A percentile compares a stretch with the other conserved stretches of the same genome.
phyloP scores from a whole-genome alignment of 2,113 vertebrate genomes.

The Stegastes partitus region DNA sequence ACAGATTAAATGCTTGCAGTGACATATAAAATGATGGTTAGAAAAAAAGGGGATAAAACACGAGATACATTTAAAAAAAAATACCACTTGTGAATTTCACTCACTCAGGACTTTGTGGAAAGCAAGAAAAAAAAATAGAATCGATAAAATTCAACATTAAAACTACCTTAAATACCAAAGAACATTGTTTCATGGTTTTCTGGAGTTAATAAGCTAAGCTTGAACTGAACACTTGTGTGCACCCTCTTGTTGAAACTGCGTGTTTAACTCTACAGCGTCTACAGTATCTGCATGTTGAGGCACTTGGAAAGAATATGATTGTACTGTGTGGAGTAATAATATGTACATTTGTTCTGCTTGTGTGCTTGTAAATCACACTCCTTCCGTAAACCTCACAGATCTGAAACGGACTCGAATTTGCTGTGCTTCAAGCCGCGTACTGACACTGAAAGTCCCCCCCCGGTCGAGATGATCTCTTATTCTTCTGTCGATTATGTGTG shows the following conservation, averaged over 20 bases:
- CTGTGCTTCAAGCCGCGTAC: conserved; percentile 24
- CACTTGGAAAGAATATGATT: conserved; percentile 86
- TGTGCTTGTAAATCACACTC: conserved; percentile 62
- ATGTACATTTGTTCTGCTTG: conserved; percentile 64
- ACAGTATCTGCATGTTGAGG: conserved; percentile 78
- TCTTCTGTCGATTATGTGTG: not conserved
- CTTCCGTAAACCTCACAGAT: conserved; percentile 57
- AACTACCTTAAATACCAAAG: conserved; percentile 21
- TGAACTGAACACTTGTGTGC: conserved; percentile 42
- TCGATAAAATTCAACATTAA: conserved; percentile 29
- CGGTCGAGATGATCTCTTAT: conserved; percentile 23
- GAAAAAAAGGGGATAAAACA: not conserved
- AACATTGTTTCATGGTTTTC: conserved; percentile 27
- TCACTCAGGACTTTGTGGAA: conserved; percentile 38
- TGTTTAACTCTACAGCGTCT: conserved; percentile 48
- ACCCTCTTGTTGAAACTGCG: conserved; percentile 37
- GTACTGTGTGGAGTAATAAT: conserved; percentile 62
- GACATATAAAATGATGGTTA: conserved; percentile 18
- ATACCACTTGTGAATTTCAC: conserved; percentile 32
- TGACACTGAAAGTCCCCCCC: conserved; percentile 29
- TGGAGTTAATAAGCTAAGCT: conserved; percentile 37
- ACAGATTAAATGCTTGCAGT: conserved; percentile 19
- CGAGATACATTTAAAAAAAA: conserved; percentile 24
- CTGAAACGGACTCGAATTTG: conserved; percentile 18
- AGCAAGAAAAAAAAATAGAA: conserved; percentile 25